A percentile compares a stretch with the other conserved stretches of the same genome.
phyloP scores from a whole-genome alignment of 2,888 invertebrate species.

The Lasioglossum lativentre region DNA sequence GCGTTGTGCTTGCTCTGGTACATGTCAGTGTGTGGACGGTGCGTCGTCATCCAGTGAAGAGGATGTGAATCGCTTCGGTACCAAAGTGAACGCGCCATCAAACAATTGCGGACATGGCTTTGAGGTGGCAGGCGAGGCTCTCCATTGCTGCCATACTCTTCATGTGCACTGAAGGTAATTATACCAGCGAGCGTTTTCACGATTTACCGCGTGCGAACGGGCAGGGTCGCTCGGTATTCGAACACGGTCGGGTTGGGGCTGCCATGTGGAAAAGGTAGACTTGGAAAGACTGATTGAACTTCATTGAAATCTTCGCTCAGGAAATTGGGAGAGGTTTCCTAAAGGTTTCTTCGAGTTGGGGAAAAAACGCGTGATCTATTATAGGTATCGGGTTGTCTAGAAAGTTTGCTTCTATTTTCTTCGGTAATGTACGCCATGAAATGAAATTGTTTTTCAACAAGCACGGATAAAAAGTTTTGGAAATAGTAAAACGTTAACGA shows the following conservation, averaged over 20 bases:
- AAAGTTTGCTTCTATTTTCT: too few relatives aligned
- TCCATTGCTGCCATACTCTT: constrained; percentile 83
- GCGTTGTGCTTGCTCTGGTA: constrained; percentile 34
- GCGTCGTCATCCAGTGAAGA: constrained; percentile 50
- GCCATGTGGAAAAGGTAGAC: neutral
- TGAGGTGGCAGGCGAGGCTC: constrained; percentile 84
- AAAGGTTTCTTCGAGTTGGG: too few relatives aligned
- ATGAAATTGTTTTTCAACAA: too few relatives aligned
- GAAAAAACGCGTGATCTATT: too few relatives aligned
- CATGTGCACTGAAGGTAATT: constrained; percentile 84
- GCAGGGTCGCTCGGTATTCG: neutral
- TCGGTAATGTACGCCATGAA: too few relatives aligned
- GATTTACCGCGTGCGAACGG: neutral
- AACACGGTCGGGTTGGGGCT: neutral
- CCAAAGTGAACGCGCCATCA: constrained; percentile 65
- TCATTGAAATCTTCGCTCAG: neutral
- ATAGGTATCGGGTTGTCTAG: too few relatives aligned
- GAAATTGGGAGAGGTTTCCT: neutral
- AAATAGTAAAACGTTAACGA: too few relatives aligned
- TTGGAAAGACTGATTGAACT: neutral
- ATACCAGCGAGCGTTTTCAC: neutral
- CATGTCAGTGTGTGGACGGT: constrained; percentile 60
- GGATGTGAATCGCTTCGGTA: constrained; percentile 74
- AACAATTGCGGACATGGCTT: constrained; percentile 81
- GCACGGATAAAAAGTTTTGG: too few relatives aligned